Evolutionary conservation across 1,140 invertebrate genomes (phyloP).

Genomic region (Nasonia giraulti): DNA sequence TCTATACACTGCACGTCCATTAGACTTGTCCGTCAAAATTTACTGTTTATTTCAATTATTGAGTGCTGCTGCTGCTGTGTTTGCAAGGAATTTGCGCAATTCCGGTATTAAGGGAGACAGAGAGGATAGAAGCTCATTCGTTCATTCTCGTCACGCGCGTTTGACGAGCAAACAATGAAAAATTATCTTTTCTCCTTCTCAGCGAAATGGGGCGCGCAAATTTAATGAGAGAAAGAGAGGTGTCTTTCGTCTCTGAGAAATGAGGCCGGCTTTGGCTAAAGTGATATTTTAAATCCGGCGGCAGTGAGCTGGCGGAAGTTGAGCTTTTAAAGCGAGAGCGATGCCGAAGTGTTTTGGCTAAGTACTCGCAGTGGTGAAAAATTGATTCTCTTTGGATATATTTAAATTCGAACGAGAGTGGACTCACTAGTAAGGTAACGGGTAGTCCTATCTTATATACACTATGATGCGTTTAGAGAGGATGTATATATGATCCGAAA

Average conservation of each 20-base stretch:
- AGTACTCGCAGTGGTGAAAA: neutral
- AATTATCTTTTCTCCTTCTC: constrained; percentile 23
- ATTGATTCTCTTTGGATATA: neutral
- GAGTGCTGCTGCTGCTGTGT: neutral
- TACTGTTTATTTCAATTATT: constrained; percentile 46
- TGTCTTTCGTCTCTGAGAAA: constrained; percentile 21
- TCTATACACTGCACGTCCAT: constrained; percentile 25
- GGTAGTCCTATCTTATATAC: too few species aligned
- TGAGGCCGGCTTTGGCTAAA: constrained; percentile 2
- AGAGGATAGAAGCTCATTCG: neutral
- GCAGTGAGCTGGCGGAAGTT: neutral
- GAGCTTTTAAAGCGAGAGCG: neutral
- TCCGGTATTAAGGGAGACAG: neutral
- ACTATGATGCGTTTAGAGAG: too few species aligned
- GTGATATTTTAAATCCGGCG: constrained; percentile 31
- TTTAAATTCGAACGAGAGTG: neutral
- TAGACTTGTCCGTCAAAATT: constrained; percentile 44
- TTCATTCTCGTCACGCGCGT: constrained; percentile 22
- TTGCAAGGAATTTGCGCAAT: constrained; percentile 28
- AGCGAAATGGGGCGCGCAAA: constrained; percentile 18
- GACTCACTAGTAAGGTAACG: too few species aligned
- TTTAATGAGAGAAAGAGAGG: constrained; percentile 39
- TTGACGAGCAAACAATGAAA: constrained; percentile 47
- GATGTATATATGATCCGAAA: too few species aligned
- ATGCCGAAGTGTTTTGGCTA: neutral